Percentiles rank a stretch among this genome's conserved stretches.
Evolutionary conservation across 2,797 vertebrate species (phyloP).

Genomic region (Aldrovandia affinis): DNA sequence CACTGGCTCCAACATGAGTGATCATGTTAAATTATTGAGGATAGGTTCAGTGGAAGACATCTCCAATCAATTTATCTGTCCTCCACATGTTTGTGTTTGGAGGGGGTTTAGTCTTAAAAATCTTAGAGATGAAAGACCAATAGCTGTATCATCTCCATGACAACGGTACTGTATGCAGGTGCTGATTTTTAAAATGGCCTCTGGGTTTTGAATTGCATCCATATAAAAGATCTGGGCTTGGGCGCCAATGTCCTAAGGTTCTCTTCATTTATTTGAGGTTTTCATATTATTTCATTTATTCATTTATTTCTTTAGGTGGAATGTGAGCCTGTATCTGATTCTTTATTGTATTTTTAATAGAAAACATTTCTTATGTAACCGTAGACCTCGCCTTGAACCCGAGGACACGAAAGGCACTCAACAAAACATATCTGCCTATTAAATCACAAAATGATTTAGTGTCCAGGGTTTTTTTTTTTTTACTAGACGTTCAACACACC

Average conservation of each 20-base stretch:
- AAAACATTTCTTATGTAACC: constrained; percentile 60
- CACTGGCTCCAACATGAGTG: not conserved
- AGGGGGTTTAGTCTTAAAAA: not conserved
- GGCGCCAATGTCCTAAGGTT: not conserved
- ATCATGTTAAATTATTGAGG: not conserved
- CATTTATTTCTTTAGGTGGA: not conserved
- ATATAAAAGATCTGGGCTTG: too few relatives aligned
- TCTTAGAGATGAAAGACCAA: not conserved
- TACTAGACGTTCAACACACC: constrained; percentile 55
- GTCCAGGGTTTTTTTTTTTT: constrained; percentile 42
- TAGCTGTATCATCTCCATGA: not conserved
- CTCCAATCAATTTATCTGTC: not conserved
- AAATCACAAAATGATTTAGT: constrained; percentile 64
- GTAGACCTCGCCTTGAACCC: constrained; percentile 59
- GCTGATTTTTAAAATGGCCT: not conserved
- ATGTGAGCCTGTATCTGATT: not conserved
- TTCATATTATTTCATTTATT: not conserved
- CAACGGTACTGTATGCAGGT: not conserved
- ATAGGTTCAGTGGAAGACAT: not conserved
- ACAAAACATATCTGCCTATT: constrained; percentile 68
- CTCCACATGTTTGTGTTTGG: not conserved
- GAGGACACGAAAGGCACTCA: constrained; percentile 59
- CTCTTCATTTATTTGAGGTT: not conserved
- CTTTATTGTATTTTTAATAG: constrained; percentile 52
- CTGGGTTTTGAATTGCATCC: not conserved